Base-by-base conservation (phyloP, 2,888 invertebrate genomes). In the Rotaria sp. region DNA sequence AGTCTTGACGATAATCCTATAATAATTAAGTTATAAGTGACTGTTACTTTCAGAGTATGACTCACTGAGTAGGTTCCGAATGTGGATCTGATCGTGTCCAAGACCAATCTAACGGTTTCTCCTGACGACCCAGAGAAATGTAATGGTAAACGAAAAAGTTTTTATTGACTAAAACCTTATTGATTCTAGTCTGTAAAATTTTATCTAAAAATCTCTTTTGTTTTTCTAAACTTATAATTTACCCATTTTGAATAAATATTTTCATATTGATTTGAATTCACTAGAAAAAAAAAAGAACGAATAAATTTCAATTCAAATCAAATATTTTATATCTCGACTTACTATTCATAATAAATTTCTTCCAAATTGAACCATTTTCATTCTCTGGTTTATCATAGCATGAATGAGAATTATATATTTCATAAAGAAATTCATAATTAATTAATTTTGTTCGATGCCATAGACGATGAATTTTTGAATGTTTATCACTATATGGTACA, bases 371-470 rank as follows among this genome's bases (percentile, higher is more conserved):
- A n/a, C n/a, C 45, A 11, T 80, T 24, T 7, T 45, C 41, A 45
- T 45, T 80, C 5, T 45, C 80, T 45, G 80, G 26, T 18, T 67
- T 35, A 67, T 80, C 80, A 45, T 80, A 80, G 45, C 80, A 80
- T 4, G 26, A 41, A 26, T 41, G 41, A 26, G 80, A 80, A 41
- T 45, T 41, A 45, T 45, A 45, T n/a, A 45, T 45, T 26, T 80
- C 45, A n/a, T 80, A 80, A 45, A 80, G 80, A 80, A 80, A 45
- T 38, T 80, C 67, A 67, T 67, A 35, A 35, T 67, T 67, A 35
- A 21, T 15, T 1, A 15, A 2, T 21, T 67, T 80, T 13, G 45
- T 41, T 80, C 26, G 2, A 41, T 45, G 80, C 80, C 80, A 45
- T 41, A 18, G 26, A n/a, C 45, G 45, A 45, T n/a, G 11, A n/a